Base-by-base conservation (phyloP, 2,888 invertebrate genomes). In the Nomada ruficornis region DNA sequence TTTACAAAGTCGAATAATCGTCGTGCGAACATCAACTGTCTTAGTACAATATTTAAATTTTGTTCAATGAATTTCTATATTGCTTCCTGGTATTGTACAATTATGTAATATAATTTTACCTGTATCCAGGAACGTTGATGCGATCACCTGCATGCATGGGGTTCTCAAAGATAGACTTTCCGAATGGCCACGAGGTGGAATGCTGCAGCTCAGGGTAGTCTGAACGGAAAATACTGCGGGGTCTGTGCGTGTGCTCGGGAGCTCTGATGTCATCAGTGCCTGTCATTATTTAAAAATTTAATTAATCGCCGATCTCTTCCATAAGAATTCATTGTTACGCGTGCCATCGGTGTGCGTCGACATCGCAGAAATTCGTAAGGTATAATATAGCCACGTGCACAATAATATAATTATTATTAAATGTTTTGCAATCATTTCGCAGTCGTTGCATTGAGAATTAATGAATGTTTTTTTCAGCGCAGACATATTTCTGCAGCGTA, bases 261-360 rank as follows among this genome's bases (percentile, higher is more conserved):
- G 98, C 98, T 94, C 97, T 96, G 95, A 98, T 97, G 95, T 98
- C 98, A 95, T 98, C 97, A 93, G 98, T 98, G 95, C 98, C 98
- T 97, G 92, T 68, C 11, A 71, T 36, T 1, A 54, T 44, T 26
- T 74, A 11, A 23, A n/a, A 36, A 29, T 23, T 18, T 5, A 42
- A 26, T 69, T 10, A 47, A 9, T 55, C 1, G 15, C 13, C 13
- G 42, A 23, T 50, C 13, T n/a, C 23, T 9, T 67, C 9, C 11
- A 29, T 0, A 11, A 23, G 4, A 13, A 47, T 36, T 36, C n/a
- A n/a, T 36, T 15, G n/a, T 7, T 47, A 15, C 47, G 47, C 13
- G 1, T 47, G 47, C 15, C 47, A 47, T 36, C 36, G 7, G 36
- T 7, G 36, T 7, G 7, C 36, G 36, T 36, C 36, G 36, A 7